A percentile compares a stretch with the other conserved stretches of the same genome.
phyloP scores from a whole-genome alignment of 2,113 vertebrate genomes.

The Bubo bubo region DNA sequence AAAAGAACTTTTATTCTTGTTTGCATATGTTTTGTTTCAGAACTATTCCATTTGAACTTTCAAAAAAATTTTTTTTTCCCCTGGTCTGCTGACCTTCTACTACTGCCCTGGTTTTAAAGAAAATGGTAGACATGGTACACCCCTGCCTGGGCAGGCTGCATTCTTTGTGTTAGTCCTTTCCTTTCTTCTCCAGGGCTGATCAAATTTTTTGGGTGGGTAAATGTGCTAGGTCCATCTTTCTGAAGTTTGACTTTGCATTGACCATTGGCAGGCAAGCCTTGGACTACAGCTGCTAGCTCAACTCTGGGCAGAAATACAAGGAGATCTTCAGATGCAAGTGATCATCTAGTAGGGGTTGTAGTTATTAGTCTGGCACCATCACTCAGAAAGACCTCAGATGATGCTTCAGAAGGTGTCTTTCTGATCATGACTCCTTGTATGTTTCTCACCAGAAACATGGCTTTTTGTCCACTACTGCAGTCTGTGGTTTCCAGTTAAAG shows the following conservation, averaged over 20 bases:
- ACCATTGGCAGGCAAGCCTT: background rate
- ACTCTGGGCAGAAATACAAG: background rate
- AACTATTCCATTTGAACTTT: background rate
- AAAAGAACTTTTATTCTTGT: background rate
- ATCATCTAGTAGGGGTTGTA: background rate
- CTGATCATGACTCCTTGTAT: background rate
- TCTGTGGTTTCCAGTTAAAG: background rate
- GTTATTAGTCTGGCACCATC: background rate
- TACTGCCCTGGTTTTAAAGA: background rate
- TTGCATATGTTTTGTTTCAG: background rate
- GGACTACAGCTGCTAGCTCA: background rate
- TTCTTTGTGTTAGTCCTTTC: background rate
- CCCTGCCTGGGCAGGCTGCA: fast-evolving
- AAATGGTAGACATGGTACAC: background rate
- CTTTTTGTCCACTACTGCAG: background rate
- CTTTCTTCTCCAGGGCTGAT: background rate
- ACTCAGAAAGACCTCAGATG: background rate
- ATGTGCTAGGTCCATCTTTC: background rate
- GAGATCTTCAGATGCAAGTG: background rate
- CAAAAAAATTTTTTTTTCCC: background rate
- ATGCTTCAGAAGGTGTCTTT: background rate
- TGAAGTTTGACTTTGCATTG: background rate
- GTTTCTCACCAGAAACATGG: background rate
- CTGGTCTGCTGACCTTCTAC: background rate
- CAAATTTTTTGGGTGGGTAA: background rate